These are phyloP conservation scores for Cheilosia soror DNA, from an alignment of 2,888 invertebrate species.

Conservation along the genomic window DNA sequence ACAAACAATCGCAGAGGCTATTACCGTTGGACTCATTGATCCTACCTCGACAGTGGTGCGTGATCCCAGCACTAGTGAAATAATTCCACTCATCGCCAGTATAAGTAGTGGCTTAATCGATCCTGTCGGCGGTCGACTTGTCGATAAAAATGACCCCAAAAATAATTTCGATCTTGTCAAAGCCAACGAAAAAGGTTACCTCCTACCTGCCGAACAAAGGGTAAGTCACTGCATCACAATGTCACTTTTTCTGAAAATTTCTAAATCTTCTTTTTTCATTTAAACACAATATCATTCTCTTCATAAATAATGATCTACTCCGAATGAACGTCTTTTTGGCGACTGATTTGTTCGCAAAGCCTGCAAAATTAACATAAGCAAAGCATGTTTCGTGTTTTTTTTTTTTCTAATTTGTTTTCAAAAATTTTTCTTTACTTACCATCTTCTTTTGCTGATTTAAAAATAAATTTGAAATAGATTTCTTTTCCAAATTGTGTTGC, in stretches of 20 bases:
- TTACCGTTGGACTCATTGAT: conserved; percentile 91
- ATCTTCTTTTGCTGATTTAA: conserved; percentile 45
- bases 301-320: conserved; percentile 27
- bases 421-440: conserved; percentile 28
- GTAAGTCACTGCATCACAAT: conserved; percentile 87
- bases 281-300: conserved; percentile 31
- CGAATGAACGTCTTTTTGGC: conserved; percentile 47
- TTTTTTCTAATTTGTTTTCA: conserved; percentile 9
- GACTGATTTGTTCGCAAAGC: conserved; percentile 28
- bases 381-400: conserved; percentile 63
- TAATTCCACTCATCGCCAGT: conserved; percentile 90
- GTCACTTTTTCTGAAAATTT: conserved; percentile 37
- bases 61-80: conserved; percentile 87
- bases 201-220: conserved; percentile 96
- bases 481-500: conserved; percentile 56
- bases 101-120: conserved; percentile 90
- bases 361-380: conserved; percentile 50
- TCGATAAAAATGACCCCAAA: conserved; percentile 84
- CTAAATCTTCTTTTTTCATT: conserved; percentile 37
- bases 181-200: conserved; percentile 93
- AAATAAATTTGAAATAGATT: neutral
- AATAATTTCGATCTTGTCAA: conserved; percentile 89
- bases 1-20: conserved; percentile 90
- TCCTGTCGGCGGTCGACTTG: conserved; percentile 89
- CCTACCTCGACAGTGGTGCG: conserved; percentile 94